These are phyloP conservation scores for Eupithecia pulchellata DNA, from an alignment of 2,888 invertebrate species.

Conservation along the genomic window DNA sequence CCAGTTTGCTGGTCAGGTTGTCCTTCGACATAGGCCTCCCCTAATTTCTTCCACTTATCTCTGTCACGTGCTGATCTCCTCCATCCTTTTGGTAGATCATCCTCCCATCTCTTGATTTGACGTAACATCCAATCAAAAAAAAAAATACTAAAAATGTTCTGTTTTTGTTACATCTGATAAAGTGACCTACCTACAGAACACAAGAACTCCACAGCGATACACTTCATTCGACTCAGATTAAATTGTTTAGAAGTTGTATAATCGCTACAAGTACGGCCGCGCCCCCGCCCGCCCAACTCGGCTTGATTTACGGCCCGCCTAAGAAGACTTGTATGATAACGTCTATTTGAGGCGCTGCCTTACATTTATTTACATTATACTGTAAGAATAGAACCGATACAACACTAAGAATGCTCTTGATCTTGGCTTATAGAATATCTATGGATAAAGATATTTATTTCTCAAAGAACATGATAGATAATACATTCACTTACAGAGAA, in stretches of 20 bases:
- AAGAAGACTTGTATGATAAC: slow-evolving; percentile 25
- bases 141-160: too few relatives aligned
- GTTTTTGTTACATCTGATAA: not conserved
- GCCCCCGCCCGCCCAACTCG: slow-evolving; percentile 28
- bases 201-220: too few relatives aligned
- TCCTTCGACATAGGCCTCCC: too few relatives aligned
- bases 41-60: too few relatives aligned
- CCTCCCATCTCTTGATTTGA: too few relatives aligned
- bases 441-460: too few relatives aligned
- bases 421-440: not conserved
- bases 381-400: slow-evolving; percentile 20
- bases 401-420: slow-evolving; percentile 1
- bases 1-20: too few relatives aligned
- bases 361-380: slow-evolving; percentile 32
- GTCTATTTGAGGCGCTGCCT: slow-evolving; percentile 24
- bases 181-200: not conserved
- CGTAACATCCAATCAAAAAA: too few relatives aligned
- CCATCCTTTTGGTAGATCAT: too few relatives aligned
- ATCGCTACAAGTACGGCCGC: slow-evolving; percentile 20
- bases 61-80: too few relatives aligned
- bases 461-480: too few relatives aligned
- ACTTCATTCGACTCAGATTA: not conserved
- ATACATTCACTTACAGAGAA: too few relatives aligned
- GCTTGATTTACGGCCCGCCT: slow-evolving; percentile 32
- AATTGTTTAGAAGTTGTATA: not conserved